Evolutionary conservation across 2,888 invertebrate species (phyloP), one percentile per base, ranked within the genome.

Genomic region (Rhagium mordax): DNA sequence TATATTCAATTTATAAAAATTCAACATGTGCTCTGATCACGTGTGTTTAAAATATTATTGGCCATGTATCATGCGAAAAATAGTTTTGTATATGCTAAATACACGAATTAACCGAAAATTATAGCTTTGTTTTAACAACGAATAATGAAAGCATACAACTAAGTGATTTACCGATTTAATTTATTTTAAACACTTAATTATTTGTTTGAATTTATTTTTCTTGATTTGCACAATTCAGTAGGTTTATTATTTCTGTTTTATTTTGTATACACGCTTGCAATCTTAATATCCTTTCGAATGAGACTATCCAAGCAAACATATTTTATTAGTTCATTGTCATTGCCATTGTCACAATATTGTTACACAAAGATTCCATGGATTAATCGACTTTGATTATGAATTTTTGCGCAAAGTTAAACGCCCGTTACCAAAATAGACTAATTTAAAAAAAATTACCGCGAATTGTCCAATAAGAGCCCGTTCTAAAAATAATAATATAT

Each of bases 401-500:
- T 53, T 53, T 53, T 53, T 53, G 21, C 41, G 4, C 4, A 41
- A 41, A 10, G 41, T n/a, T 13, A 41, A n/a, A 3, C 21, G 13
- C 18, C 59, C n/a, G 10, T 33, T 33, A 6, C 6, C 33, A 59
- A 59, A 29, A 33, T 33, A 59, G 16, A 59, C 16, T 47, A 61
- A 61, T 61, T 61, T 20, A 48, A 20, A 61, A 21, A 57, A 59
- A 61, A 13, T 2, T 18, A 7, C 21, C 1, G 48, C 61, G 29
- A 0, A 16, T 65, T 27, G 41, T 48, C 65, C 53, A 65, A 51
- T 65, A 24, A 29, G 15, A 49, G n/a, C 2, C 10, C 10, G 13
- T 15, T 65, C 65, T 65, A 65, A 53, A 65, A 53, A 53, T 65
- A 65, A 29, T 16, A 6, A 6, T 20, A 53, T 51, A 15, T 53